Conservation (phyloP, 2,797 vertebrate species). For the Mycteria americana region DNA sequence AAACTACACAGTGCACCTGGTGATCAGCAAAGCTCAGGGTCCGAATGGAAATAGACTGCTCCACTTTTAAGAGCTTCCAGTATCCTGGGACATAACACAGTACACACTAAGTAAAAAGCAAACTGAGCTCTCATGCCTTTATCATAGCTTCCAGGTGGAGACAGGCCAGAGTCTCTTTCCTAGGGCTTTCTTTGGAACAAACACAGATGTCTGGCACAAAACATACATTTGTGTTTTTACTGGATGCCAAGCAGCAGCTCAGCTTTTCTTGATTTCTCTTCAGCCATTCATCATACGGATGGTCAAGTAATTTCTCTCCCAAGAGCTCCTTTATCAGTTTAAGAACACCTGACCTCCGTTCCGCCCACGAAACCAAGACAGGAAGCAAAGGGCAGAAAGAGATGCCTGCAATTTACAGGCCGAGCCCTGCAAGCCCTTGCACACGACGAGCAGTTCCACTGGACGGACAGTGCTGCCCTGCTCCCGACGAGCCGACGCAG, state of each 20-base stretch:
- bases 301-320: neutral
- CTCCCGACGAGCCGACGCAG: accelerated
- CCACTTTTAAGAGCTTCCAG: neutral
- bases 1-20: neutral
- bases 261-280: neutral
- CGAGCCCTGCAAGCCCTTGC: neutral
- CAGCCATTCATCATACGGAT: neutral
- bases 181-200: conserved; percentile 29
- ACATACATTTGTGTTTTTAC: neutral
- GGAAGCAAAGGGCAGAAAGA: neutral
- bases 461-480: accelerated
- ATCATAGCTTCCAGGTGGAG: conserved; percentile 38
- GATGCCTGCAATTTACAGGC: neutral
- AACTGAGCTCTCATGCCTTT: conserved; percentile 1
- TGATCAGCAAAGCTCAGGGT: neutral
- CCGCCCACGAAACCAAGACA: neutral
- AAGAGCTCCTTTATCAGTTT: neutral
- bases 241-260: conserved; percentile 13
- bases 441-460: accelerated
- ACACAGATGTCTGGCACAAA: conserved; percentile 20
- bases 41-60: neutral
- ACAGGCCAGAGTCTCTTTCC: conserved; percentile 13
- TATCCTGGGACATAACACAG: neutral
- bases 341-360: neutral
- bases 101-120: neutral